phyloP scores from a whole-genome alignment of 2,113 vertebrate species.

The Brachirus orientalis region DNA sequence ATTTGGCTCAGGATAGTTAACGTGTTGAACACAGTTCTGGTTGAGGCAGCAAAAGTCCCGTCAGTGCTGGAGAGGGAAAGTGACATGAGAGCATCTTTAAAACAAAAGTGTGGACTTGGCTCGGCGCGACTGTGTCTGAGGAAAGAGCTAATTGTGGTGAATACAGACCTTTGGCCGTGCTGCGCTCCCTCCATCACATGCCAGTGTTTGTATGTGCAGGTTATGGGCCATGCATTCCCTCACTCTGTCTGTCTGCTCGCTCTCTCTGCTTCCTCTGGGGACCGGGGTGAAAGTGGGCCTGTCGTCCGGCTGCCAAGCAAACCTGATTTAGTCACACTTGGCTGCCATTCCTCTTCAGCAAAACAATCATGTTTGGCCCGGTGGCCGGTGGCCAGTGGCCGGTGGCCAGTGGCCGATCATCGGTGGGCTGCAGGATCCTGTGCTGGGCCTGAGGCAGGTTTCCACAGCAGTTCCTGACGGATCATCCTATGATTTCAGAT shows the following conservation, averaged over 20 bases:
- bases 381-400: constrained; percentile 15
- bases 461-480: not conserved
- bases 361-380: constrained; percentile 62
- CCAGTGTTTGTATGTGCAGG: constrained; percentile 50
- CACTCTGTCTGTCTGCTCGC: constrained; percentile 53
- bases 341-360: constrained; percentile 66
- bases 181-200: constrained; percentile 61
- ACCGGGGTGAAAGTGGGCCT: constrained; percentile 60
- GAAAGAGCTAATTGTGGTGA: constrained; percentile 75
- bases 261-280: constrained; percentile 55
- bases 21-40: constrained; percentile 1
- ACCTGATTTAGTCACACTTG: constrained; percentile 75
- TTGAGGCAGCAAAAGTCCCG: constrained; percentile 45
- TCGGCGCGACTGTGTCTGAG: constrained; percentile 58
- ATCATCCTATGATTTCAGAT: not conserved
- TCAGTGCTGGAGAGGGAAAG: constrained; percentile 45
- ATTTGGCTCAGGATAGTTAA: too few relatives aligned
- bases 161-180: constrained; percentile 73
- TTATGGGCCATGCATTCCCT: constrained; percentile 33
- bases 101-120: constrained; percentile 73
- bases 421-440: constrained; percentile 15
- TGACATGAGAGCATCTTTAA: constrained; percentile 53
- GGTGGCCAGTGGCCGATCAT: not conserved
- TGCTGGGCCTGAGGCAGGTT: constrained; percentile 16
- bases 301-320: constrained; percentile 70